phyloP scores from a whole-genome alignment of 2,888 invertebrate species.

The Cryptus armator region DNA sequence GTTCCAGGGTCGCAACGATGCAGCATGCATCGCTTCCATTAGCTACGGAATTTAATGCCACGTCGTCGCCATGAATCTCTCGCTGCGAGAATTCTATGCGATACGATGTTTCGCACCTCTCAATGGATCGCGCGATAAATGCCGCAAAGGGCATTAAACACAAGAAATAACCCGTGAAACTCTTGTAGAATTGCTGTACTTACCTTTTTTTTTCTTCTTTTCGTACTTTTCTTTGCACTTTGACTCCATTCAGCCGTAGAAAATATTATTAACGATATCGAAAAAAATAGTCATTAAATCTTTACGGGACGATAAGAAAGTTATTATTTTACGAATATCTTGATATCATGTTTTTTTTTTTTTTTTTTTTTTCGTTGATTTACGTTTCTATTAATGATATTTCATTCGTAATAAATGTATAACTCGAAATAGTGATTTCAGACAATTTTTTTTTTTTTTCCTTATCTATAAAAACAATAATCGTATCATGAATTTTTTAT shows the following conservation, averaged over 20 bases:
- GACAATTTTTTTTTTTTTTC: too few relatives aligned
- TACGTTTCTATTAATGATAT: too few relatives aligned
- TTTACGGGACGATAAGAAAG: too few relatives aligned
- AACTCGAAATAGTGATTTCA: too few relatives aligned
- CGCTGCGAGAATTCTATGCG: neutral
- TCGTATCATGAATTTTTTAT: too few relatives aligned
- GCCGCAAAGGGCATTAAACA: neutral
- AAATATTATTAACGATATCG: neutral
- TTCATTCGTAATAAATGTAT: too few relatives aligned
- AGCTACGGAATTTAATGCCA: constrained; percentile 61
- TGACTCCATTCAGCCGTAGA: neutral
- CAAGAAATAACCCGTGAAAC: neutral
- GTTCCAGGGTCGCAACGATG: constrained; percentile 56
- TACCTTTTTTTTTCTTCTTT: neutral
- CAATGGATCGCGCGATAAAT: constrained; percentile 5
- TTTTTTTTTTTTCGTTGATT: too few relatives aligned
- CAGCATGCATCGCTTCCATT: constrained; percentile 44
- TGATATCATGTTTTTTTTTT: too few relatives aligned
- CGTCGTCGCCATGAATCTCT: constrained; percentile 42
- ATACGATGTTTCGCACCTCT: constrained; percentile 45
- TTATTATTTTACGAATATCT: too few relatives aligned
- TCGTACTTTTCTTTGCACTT: neutral
- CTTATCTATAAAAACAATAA: too few relatives aligned
- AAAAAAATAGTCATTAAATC: too few relatives aligned
- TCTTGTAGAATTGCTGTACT: neutral